Base-by-base conservation (phyloP, 2,797 vertebrate genomes). In the Choloepus didactylus region DNA sequence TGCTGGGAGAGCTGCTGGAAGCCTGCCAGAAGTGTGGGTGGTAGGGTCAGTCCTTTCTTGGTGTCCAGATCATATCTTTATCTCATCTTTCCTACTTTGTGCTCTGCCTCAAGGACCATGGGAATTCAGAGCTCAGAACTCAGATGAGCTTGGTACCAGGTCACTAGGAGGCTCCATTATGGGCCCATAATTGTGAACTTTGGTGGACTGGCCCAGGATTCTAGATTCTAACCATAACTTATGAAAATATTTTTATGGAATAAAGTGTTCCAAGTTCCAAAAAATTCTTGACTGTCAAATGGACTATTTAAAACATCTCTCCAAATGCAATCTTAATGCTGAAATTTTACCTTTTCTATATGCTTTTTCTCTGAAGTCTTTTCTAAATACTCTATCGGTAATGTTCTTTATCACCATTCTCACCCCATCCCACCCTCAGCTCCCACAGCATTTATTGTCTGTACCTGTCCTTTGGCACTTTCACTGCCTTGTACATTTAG, bases 271-370 rank as follows among this genome's bases (percentile, higher is more conserved):
- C 56, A 60, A 59, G 9, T 67, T 87, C 41, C 64, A 49, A 86
- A 49, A 91, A 51, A 85, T 87, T 86, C 31, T n/a, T 82, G 54
- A 77, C 35, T 64, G 49, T 46, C 56, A 49, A 84, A 51, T 70
- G 46, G 85, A n/a, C 87, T 76, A 80, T 91, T 66, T 14, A 69
- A 60, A 54, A 79, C n/a, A 85, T 59, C 80, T 93, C 62, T 88
- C 70, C 60, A 92, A 67, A 51, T 0, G 12, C 15, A 62, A 3
- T 59, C 27, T 72, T 54, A 84, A 83, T 56, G 51, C 21, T 56
- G 83, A 56, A 15, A 2, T 89, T 95, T 92, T 41, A 18, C 54
- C 60, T 73, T 87, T 89, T 64, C 9, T 41, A 56, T 54, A 21
- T 46, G 29, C 46, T 95, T 59, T 25, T 51, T 56, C 69, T 82